Percentiles rank a stretch among this genome's conserved stretches.
Evolutionary conservation across 2,113 vertebrate species (phyloP).

Genomic region (Trematocara macrostoma): DNA sequence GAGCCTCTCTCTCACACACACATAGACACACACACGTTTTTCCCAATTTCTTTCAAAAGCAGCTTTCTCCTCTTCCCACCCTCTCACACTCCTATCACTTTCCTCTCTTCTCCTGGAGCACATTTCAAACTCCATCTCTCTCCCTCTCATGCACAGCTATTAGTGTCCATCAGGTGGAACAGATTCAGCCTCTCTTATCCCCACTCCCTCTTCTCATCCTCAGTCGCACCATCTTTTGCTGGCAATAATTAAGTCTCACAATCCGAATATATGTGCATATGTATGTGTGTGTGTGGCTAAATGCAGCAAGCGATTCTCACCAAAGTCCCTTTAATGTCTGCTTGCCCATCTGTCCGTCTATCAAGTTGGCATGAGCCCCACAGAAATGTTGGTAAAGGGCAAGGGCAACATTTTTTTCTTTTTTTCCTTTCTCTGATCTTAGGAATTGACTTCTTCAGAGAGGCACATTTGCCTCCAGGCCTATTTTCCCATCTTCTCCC

Average conservation of each 20-base stretch:
- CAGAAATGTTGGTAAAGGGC: background rate
- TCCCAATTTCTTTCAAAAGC: slow-evolving; percentile 10
- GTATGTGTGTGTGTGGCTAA: background rate
- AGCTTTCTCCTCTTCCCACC: background rate
- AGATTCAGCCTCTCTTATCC: slow-evolving; percentile 1
- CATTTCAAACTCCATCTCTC: slow-evolving; percentile 3
- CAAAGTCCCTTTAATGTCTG: background rate
- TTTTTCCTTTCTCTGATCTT: background rate
- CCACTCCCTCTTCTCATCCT: background rate
- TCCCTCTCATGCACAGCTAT: slow-evolving; percentile 1
- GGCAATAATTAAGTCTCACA: slow-evolving; percentile 11
- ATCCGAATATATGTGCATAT: background rate
- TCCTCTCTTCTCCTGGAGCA: background rate
- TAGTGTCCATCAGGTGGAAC: slow-evolving; percentile 36
- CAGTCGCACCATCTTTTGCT: slow-evolving; percentile 7
- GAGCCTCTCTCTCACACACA: background rate
- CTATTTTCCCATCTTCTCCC: background rate
- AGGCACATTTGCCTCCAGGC: background rate
- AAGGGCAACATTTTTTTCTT: background rate
- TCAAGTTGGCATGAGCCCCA: background rate
- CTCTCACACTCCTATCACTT: background rate
- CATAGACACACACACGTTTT: background rate
- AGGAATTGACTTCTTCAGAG: background rate
- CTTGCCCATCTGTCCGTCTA: background rate
- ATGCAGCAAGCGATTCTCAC: slow-evolving; percentile 26